Conservation (phyloP, 2,888 invertebrate species). For the Zygaena filipendulae region DNA sequence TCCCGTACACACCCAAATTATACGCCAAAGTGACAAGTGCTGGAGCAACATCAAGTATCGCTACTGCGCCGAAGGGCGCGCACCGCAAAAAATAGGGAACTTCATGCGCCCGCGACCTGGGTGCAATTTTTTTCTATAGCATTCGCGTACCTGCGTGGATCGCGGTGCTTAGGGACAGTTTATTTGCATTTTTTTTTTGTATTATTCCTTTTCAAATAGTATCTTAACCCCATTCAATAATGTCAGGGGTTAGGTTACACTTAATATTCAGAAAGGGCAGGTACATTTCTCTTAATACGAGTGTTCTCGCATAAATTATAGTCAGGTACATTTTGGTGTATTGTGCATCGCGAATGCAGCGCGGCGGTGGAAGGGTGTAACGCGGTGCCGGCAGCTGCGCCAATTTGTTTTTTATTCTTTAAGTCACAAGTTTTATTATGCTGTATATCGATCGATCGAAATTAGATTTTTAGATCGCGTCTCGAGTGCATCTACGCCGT, state of each 20-base stretch:
- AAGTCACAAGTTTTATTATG: too few species aligned
- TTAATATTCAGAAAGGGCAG: constrained; percentile 70
- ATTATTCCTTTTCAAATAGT: constrained; percentile 64
- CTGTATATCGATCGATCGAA: constrained; percentile 21
- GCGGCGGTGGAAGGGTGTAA: constrained; percentile 29
- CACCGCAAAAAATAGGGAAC: constrained; percentile 28
- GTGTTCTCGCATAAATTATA: constrained; percentile 70
- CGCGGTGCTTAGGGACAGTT: constrained; percentile 56
- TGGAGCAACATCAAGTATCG: constrained; percentile 33
- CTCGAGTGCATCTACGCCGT: constrained; percentile 49
- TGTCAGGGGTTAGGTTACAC: constrained; percentile 70
- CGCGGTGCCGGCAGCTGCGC: constrained; percentile 20
- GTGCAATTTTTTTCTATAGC: constrained; percentile 47
- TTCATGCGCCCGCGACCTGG: constrained; percentile 33
- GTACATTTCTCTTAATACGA: constrained; percentile 69
- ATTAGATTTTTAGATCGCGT: constrained; percentile 32
- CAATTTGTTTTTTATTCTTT: constrained; percentile 26
- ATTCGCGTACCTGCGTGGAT: constrained; percentile 49
- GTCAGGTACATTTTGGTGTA: constrained; percentile 67
- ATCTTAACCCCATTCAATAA: constrained; percentile 67
- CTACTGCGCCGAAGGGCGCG: constrained; percentile 19
- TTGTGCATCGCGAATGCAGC: constrained; percentile 49
- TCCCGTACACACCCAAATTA: constrained; percentile 59
- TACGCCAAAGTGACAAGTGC: constrained; percentile 63
- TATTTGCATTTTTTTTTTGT: constrained; percentile 64